Conservation (phyloP, 2,797 vertebrate genomes). For the Podargus strigoides region DNA sequence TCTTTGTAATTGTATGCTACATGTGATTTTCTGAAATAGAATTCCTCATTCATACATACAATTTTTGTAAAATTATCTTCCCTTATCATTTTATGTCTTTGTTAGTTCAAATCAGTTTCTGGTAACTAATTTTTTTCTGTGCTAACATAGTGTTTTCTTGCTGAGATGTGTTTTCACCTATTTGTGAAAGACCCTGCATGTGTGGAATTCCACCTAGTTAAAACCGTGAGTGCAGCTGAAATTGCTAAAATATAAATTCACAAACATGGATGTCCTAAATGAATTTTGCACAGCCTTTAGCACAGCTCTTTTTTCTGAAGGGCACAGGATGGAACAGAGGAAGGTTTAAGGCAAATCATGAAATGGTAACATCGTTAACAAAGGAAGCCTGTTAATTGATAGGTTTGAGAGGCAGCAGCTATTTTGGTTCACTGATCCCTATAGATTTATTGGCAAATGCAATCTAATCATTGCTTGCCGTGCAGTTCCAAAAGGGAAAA, state of each 20-base stretch:
- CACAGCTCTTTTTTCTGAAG: not conserved
- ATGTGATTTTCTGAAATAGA: not conserved
- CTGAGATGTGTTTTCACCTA: rapidly evolving
- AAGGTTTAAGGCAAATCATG: not conserved
- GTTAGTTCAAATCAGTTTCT: not conserved
- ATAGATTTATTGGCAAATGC: constrained; percentile 47
- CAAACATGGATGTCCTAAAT: not conserved
- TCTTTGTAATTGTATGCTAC: not conserved
- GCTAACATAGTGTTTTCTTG: not conserved
- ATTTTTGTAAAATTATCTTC: not conserved
- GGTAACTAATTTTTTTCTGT: not conserved
- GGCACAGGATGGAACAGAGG: not conserved
- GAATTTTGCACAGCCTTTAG: not conserved
- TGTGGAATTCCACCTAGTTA: not conserved
- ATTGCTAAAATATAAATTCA: not conserved
- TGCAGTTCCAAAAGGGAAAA: not conserved
- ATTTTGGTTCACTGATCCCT: constrained; percentile 14
- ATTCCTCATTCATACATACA: not conserved
- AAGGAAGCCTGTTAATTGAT: not conserved
- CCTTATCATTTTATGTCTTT: not conserved
- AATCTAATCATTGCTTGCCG: constrained; percentile 34
- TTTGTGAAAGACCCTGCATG: not conserved
- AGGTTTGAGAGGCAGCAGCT: not conserved
- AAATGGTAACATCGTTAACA: not conserved
- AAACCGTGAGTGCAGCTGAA: not conserved